Conservation (phyloP, 1,140 invertebrate genomes). For the Odontomachus brunneus region DNA sequence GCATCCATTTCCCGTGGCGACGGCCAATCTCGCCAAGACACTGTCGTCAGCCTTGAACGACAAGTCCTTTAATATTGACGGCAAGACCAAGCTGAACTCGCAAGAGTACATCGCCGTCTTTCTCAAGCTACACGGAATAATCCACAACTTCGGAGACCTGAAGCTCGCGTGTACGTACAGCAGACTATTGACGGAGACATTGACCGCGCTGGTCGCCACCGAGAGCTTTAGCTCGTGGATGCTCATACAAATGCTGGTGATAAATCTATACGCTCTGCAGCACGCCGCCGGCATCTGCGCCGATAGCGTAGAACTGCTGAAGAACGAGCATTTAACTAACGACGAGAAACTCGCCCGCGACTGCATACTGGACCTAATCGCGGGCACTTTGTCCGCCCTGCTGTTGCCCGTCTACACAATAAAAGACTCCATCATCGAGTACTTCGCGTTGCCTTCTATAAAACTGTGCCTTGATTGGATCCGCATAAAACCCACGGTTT, state of each 20-base stretch:
- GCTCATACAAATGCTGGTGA: conserved; percentile 91
- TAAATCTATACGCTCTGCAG: conserved; percentile 91
- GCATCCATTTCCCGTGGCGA: conserved; percentile 93
- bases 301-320: conserved; percentile 76
- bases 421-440: conserved; percentile 88
- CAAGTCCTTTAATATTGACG: conserved; percentile 84
- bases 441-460: conserved; percentile 90
- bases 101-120: conserved; percentile 90
- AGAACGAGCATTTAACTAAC: conserved; percentile 83
- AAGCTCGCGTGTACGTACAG: conserved; percentile 87
- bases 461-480: conserved; percentile 92
- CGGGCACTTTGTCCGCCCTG: conserved; percentile 89
- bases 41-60: conserved; percentile 87
- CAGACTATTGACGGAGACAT: conserved; percentile 88
- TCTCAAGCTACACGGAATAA: conserved; percentile 88
- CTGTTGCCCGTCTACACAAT: conserved; percentile 90
- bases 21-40: conserved; percentile 91
- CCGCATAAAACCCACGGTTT: conserved; percentile 86
- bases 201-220: conserved; percentile 91
- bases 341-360: conserved; percentile 86
- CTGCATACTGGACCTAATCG: conserved; percentile 88
- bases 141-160: conserved; percentile 87
- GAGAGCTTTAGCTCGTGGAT: conserved; percentile 91
- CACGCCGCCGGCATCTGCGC: conserved; percentile 84
- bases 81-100: conserved; percentile 87